phyloP scores from a whole-genome alignment of 2,113 vertebrate species.

The Sarotherodon lohbergeri region DNA sequence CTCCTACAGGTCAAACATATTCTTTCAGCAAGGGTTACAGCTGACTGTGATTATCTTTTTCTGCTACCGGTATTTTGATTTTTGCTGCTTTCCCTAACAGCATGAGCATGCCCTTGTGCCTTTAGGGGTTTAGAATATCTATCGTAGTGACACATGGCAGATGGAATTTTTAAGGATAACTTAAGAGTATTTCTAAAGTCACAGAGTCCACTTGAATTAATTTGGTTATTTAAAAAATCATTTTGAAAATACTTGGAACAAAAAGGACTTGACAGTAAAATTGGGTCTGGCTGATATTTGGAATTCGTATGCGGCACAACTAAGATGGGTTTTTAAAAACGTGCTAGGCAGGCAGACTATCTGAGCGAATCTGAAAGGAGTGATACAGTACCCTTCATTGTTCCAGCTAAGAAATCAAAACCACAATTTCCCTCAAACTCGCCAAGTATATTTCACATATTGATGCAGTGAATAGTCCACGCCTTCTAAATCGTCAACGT shows the following conservation, averaged over 20 bases:
- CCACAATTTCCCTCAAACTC: neutral
- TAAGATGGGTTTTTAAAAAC: neutral
- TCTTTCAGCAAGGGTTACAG: neutral
- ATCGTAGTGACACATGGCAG: neutral
- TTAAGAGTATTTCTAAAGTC: neutral
- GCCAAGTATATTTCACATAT: neutral
- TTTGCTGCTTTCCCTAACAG: neutral
- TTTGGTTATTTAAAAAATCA: neutral
- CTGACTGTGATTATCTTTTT: neutral
- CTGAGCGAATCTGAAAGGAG: neutral
- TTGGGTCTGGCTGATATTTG: neutral
- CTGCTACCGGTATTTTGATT: neutral
- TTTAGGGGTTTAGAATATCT: neutral
- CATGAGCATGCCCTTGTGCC: neutral
- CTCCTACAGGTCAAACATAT: conserved; percentile 36
- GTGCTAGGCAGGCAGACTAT: neutral
- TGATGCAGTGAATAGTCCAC: neutral
- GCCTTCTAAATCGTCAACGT: neutral
- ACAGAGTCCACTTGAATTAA: neutral
- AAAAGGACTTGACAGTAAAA: neutral
- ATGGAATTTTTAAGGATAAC: neutral
- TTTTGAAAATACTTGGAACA: neutral
- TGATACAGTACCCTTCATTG: neutral
- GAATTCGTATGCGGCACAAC: neutral
- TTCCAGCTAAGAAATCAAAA: neutral